These are phyloP conservation scores for Danaus melanippus DNA, from an alignment of 1,140 invertebrate genomes.

Conservation along the genomic window DNA sequence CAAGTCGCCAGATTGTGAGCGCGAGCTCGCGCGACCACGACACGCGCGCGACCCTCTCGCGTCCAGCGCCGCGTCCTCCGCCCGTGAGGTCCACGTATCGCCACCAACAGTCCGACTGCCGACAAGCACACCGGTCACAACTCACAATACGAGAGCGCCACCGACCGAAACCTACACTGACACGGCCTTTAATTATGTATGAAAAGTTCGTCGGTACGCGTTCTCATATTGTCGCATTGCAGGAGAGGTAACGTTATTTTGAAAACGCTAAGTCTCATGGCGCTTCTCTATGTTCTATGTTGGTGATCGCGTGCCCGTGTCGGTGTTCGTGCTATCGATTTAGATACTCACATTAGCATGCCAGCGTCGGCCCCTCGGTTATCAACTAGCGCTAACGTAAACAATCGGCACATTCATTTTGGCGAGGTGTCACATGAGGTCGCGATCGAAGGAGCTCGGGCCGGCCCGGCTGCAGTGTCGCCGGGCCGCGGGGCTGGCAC, in stretches of 20 bases:
- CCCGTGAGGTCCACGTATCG: constrained; percentile 38
- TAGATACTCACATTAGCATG: constrained; percentile 67
- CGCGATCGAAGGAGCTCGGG: constrained; percentile 43
- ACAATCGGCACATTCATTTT: constrained; percentile 57
- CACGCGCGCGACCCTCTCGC: constrained; percentile 32
- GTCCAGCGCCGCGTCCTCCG: constrained; percentile 24
- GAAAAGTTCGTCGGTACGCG: constrained; percentile 28
- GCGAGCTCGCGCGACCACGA: constrained; percentile 30
- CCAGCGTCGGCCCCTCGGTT: constrained; percentile 56
- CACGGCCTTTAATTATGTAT: constrained; percentile 40
- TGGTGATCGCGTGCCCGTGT: constrained; percentile 15
- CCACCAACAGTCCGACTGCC: constrained; percentile 60
- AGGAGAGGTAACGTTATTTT: constrained; percentile 33
- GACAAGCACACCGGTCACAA: constrained; percentile 48
- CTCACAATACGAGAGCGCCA: constrained; percentile 19
- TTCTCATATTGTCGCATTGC: constrained; percentile 59
- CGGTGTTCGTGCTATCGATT: constrained; percentile 32
- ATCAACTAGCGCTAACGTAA: constrained; percentile 65
- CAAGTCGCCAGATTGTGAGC: constrained; percentile 33
- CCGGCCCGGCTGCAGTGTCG: constrained; percentile 51
- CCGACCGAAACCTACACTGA: constrained; percentile 13
- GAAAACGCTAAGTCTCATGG: constrained; percentile 18
- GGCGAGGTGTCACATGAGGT: constrained; percentile 44
- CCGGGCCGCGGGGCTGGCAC: constrained; percentile 50
- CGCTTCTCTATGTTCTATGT: constrained; percentile 33